phyloP scores from a whole-genome alignment of 2,113 vertebrate species.

The Mobula birostris region DNA sequence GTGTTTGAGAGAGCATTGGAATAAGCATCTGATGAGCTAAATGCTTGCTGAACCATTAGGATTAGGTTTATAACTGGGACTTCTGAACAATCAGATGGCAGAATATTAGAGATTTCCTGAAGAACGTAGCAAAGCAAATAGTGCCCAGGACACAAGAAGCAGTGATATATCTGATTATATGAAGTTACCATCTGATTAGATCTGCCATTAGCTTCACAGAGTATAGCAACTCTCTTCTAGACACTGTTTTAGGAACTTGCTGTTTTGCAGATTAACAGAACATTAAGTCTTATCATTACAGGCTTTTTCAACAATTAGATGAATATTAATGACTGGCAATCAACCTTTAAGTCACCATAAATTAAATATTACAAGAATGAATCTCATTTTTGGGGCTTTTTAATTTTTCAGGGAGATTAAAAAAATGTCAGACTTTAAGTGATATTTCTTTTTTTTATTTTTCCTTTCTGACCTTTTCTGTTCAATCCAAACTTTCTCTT shows the following conservation, averaged over 20 bases:
- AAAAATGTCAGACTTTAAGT: neutral
- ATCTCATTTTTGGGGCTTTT: too few relatives aligned
- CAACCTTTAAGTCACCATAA: neutral
- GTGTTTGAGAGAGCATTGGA: too few relatives aligned
- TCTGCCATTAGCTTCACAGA: neutral
- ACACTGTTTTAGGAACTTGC: neutral
- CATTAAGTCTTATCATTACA: neutral
- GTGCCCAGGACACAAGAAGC: too few relatives aligned
- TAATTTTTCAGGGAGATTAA: too few relatives aligned
- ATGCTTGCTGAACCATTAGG: too few relatives aligned
- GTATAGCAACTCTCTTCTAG: neutral
- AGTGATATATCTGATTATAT: neutral
- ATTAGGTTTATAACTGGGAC: too few relatives aligned
- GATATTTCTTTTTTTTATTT: neutral
- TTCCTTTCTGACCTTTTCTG: neutral
- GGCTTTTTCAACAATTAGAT: neutral
- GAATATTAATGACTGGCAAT: neutral
- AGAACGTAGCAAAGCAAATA: too few relatives aligned
- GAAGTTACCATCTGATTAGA: neutral
- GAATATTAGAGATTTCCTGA: too few relatives aligned
- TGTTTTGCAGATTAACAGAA: neutral
- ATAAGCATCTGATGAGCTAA: too few relatives aligned
- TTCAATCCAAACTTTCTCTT: neutral
- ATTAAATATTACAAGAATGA: neutral
- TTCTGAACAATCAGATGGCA: too few relatives aligned